Evolutionary conservation across 2,888 invertebrate species (phyloP).

Genomic region (Mythimna loreyi): DNA sequence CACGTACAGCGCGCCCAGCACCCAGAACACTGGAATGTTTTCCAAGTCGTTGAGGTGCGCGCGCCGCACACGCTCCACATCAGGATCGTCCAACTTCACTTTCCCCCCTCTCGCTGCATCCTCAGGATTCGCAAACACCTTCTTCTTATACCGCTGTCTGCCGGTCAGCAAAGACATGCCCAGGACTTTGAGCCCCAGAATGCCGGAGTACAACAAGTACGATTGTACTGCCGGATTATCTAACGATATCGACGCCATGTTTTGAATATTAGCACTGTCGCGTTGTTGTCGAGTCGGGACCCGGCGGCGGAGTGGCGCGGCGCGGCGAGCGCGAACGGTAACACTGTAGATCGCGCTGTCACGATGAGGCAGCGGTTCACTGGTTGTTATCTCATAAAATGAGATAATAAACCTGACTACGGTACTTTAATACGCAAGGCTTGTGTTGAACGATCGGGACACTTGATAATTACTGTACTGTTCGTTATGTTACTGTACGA

Average conservation of each 20-base stretch:
- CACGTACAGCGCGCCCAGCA: constrained; percentile 90
- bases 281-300: constrained; percentile 39
- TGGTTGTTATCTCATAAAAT: constrained; percentile 19
- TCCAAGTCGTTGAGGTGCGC: constrained; percentile 94
- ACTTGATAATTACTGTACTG: too few species aligned
- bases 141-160: constrained; percentile 70
- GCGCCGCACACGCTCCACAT: constrained; percentile 84
- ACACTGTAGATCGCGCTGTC: constrained; percentile 18
- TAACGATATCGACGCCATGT: constrained; percentile 67
- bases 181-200: constrained; percentile 76
- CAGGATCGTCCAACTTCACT: constrained; percentile 79
- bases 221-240: constrained; percentile 74
- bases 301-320: constrained; percentile 44
- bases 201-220: constrained; percentile 76
- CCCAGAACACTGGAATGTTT: constrained; percentile 92
- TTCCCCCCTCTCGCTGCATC: constrained; percentile 73
- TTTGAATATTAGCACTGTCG: constrained; percentile 18
- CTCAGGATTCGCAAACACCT: constrained; percentile 81
- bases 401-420: constrained; percentile 3
- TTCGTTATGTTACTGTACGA: too few species aligned
- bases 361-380: constrained; percentile 28
- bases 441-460: neutral
- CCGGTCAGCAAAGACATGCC: constrained; percentile 72
- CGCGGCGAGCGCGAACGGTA: constrained; percentile 14
- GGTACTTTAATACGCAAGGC: neutral